These are phyloP conservation scores for Saccopteryx leptura DNA, from an alignment of 2,113 vertebrate species.

Conservation along the genomic window DNA sequence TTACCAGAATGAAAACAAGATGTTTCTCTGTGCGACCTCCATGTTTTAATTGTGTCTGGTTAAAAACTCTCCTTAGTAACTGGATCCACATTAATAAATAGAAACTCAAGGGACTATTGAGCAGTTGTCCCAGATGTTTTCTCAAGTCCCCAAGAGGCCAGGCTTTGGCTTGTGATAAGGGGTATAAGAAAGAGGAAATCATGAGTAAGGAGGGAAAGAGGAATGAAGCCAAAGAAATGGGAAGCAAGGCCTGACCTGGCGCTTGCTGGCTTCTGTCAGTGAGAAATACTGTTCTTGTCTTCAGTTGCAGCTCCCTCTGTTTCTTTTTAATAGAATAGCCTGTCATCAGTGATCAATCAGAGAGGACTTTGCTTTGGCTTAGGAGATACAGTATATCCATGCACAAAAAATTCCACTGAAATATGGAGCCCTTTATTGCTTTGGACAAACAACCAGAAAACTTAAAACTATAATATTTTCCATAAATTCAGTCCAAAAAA, in stretches of 20 bases:
- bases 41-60: background rate
- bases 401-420: background rate
- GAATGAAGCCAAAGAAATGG: background rate
- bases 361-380: background rate
- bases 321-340: background rate
- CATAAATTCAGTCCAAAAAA: slow-evolving; percentile 59
- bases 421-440: background rate
- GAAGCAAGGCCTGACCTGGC: background rate
- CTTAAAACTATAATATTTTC: background rate
- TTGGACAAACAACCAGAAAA: background rate
- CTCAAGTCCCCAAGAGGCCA: background rate
- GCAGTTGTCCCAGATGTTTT: background rate
- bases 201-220: background rate
- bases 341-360: background rate
- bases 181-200: background rate
- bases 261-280: background rate
- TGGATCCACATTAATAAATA: background rate
- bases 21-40: background rate
- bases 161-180: slow-evolving; percentile 5
- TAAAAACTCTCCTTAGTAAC: background rate
- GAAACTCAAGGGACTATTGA: background rate
- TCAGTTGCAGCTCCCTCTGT: background rate
- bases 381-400: background rate
- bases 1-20: background rate
- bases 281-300: background rate